A percentile compares a stretch with the other conserved stretches of the same genome.
Evolutionary conservation across 2,888 invertebrate species (phyloP).

Genomic region (Melanotus villosus): DNA sequence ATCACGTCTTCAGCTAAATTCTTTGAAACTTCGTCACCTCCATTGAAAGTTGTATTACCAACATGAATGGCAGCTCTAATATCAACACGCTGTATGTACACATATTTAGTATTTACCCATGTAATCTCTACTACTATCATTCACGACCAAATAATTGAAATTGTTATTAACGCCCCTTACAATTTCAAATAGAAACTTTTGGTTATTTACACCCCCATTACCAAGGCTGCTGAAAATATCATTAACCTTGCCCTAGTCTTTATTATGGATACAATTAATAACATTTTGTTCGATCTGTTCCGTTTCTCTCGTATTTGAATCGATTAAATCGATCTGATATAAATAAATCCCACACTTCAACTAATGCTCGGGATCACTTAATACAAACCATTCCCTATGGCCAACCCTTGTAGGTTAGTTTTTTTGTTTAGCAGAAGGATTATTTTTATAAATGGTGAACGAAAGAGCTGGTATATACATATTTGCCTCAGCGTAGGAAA

Average conservation of each 20-base stretch:
- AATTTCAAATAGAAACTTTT: constrained; percentile 77
- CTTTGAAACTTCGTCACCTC: constrained; percentile 76
- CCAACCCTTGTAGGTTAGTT: constrained; percentile 81
- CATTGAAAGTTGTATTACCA: constrained; percentile 81
- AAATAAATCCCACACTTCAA: constrained; percentile 84
- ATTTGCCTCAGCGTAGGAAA: constrained; percentile 90
- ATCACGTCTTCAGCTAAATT: constrained; percentile 84
- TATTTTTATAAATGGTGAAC: constrained; percentile 80
- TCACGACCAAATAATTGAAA: constrained; percentile 78
- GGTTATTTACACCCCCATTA: constrained; percentile 76
- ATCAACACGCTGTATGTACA: constrained; percentile 75
- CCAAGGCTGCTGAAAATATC: constrained; percentile 79
- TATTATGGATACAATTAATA: constrained; percentile 73
- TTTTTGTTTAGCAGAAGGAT: constrained; percentile 72
- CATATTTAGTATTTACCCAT: constrained; percentile 64
- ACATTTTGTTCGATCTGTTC: constrained; percentile 74
- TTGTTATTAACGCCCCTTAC: constrained; percentile 83
- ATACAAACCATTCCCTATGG: constrained; percentile 87
- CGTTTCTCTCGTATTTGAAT: constrained; percentile 76
- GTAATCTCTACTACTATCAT: constrained; percentile 65
- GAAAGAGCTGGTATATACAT: constrained; percentile 85
- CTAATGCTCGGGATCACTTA: constrained; percentile 85
- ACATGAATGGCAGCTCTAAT: constrained; percentile 87
- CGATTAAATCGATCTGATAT: constrained; percentile 82
- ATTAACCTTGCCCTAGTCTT: constrained; percentile 80